These are phyloP conservation scores for Siniperca knerii DNA, from an alignment of 2,113 vertebrate species.

Conservation along the genomic window DNA sequence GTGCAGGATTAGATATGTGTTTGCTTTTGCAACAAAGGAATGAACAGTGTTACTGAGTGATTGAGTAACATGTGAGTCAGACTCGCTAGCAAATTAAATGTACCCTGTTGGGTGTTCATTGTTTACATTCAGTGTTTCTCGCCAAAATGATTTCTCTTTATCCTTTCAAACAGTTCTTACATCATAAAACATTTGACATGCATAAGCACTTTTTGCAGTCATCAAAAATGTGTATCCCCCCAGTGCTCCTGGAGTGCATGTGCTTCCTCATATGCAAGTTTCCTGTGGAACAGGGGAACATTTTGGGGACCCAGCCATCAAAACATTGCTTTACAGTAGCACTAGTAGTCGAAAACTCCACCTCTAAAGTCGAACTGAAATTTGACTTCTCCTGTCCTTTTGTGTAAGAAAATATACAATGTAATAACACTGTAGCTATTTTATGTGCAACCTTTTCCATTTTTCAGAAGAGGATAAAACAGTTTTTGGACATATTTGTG, in stretches of 20 bases:
- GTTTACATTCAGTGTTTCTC: conserved; percentile 16
- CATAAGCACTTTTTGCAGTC: not conserved
- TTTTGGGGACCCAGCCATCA: not conserved
- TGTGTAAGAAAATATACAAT: not conserved
- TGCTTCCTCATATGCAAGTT: not conserved
- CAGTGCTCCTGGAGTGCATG: not conserved
- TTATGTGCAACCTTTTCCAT: not conserved
- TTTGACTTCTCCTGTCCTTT: not conserved
- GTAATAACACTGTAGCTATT: not conserved
- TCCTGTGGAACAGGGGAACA: not conserved
- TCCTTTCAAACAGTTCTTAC: not conserved
- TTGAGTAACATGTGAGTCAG: conserved; percentile 51
- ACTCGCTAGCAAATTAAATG: conserved; percentile 1
- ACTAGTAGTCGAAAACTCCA: not conserved
- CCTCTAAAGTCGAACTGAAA: not conserved
- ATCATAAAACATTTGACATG: not conserved
- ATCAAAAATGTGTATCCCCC: not conserved
- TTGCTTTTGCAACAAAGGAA: conserved; percentile 39
- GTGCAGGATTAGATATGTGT: conserved; percentile 25
- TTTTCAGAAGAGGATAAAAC: not conserved
- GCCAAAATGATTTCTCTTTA: not conserved
- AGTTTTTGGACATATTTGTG: not conserved
- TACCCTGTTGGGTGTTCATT: not conserved
- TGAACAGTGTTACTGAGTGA: conserved; percentile 21
- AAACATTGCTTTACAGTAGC: not conserved